Base-by-base conservation (phyloP, 1,140 invertebrate species). In the Megalopta genalis region DNA sequence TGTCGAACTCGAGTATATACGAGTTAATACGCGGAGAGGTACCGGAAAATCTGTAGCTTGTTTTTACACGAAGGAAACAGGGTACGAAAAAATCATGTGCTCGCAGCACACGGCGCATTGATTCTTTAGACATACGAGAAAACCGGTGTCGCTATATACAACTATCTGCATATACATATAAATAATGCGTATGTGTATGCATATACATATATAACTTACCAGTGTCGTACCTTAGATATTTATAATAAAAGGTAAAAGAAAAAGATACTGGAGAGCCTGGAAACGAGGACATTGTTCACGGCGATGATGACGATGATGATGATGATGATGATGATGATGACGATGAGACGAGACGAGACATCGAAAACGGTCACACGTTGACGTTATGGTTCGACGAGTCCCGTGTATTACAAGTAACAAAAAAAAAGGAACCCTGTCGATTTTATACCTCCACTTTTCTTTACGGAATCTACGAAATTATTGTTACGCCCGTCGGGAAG, bases 361-460 rank as follows among this genome's bases (percentile, higher is more conserved):
- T 67, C 66, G 62, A 64, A 32, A 37, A 39, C 7, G 64, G 18
- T 46, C 10, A 23, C 5, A 23, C 23, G 12, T 54, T 64, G 60
- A 64, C 25, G n/a, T 49, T n/a, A 49, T 64, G 21, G 25, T 18
- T 12, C 62, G 62, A 49, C 42, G 25, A 65, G 23, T 42, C 23
- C 37, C 46, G 14, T 21, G 37, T n/a, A 64, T 65, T 23, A 52
- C 21, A 21, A 65, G 27, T 39, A 68, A 66, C 1, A 1, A 32
- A 32, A 32, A 68, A 66, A n/a, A n/a, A n/a, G n/a, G n/a, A n/a
- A 46, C n/a, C 7, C 42, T 25, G 71, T 63, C 72, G 54, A 79
- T 82, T 82, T 85, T 82, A 65, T 85, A 85, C 72, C 73, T 85
- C 73, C 49, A 65, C 21, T 82, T 81, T 70, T 46, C 66, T 82